Evolutionary conservation across 2,888 invertebrate genomes (phyloP), one percentile per base, ranked within the genome.

Genomic region (Diaperis boleti): DNA sequence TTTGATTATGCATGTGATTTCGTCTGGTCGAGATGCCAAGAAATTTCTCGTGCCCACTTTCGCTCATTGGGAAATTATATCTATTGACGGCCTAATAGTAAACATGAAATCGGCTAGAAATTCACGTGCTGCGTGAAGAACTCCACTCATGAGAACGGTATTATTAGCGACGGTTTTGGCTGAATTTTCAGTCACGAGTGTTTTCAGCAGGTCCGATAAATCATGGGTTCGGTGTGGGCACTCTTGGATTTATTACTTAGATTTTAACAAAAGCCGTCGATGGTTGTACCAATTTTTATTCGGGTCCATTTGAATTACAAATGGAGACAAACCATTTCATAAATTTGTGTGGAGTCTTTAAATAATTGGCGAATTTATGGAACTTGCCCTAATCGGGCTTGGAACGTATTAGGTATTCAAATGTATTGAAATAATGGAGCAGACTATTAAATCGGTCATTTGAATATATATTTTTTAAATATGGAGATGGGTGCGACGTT

Each of bases 1-100:
- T 55, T 6, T 33, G 15, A 11, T 10, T 57, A 18, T n/a, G n/a
- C 57, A 47, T 47, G 57, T 57, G 47, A 45, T 22, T 18, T 22
- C n/a, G 45, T 57, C 47, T 45, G 26, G 29, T 5, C 17, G 8
- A 17, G n/a, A 3, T 17, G 57, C 57, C 57, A 54, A 42, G 20
- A 57, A 57, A 20, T 57, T 45, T 47, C 26, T 47, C 37, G 57
- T 47, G 57, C 37, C 42, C 20, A 57, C 57, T 57, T 57, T 57
- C 57, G 57, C 45, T 37, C 10, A 7, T 8, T 10, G 37, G 14
- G 14, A 17, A 42, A 17, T 42, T 15, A 17, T 10, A 37, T 8
- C 26, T 55, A 55, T 44, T 31, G 44, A 55, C 44, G 31, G 33
- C 8, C 14, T 35, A 17, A 20, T 52, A 47, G 47, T 50, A 50